A percentile compares a stretch with the other conserved stretches of the same genome.
Evolutionary conservation across 1,140 invertebrate species (phyloP).

Genomic region (Caenorhabditis brenneri): DNA sequence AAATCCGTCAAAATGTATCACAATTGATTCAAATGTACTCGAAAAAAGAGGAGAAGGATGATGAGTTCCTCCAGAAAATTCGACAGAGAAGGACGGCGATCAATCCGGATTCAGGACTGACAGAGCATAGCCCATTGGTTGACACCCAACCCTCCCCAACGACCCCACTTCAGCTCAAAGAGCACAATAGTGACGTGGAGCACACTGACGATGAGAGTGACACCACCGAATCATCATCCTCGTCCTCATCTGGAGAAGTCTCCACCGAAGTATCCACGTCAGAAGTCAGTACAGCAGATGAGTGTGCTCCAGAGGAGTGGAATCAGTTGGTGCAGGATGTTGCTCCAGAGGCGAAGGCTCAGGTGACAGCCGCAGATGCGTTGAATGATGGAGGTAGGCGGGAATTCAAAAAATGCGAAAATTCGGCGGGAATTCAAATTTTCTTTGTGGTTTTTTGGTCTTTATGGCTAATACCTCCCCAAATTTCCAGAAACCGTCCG

Average conservation of each 20-base stretch:
- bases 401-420: no score
- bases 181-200: background rate
- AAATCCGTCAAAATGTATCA: background rate
- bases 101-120: slow-evolving; percentile 10
- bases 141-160: background rate
- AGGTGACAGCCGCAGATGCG: slow-evolving; percentile 46
- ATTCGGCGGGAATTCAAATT: no score
- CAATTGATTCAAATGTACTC: background rate
- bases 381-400: slow-evolving; percentile 51
- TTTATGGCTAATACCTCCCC: no score
- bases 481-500: slow-evolving; percentile 62
- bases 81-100: background rate
- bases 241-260: no score
- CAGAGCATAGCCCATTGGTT: background rate
- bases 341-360: background rate
- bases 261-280: background rate
- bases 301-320: slow-evolving; percentile 11
- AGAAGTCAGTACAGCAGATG: background rate
- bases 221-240: background rate
- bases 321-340: background rate
- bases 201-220: background rate
- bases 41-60: background rate
- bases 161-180: background rate
- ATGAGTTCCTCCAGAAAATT: slow-evolving; percentile 8
- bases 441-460: no score